Evolutionary conservation across 2,888 invertebrate genomes (phyloP), one percentile per base, ranked within the genome.

Genomic region (Petrolisthes manimaculis): DNA sequence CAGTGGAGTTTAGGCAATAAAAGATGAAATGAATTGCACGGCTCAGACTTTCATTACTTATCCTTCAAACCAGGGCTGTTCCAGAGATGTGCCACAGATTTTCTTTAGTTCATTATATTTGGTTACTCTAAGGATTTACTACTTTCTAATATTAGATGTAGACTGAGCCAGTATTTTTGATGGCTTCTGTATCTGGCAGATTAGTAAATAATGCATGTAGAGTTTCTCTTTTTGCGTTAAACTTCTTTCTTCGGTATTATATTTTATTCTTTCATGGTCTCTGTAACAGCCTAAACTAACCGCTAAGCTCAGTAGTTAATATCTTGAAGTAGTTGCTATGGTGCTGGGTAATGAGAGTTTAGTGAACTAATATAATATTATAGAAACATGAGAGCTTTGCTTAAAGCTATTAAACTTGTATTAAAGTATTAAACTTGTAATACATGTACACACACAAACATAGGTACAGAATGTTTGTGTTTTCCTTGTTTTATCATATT

Each of bases 231-330:
- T 74, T 84, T 83, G 37, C 21, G 56, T 84, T 77, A 37, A 21
- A 53, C 77, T 51, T 83, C 37, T 56, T 24, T 87, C n/a, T 78
- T 79, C 71, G n/a, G 24, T 74, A 54, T 69, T 21, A 24, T 80
- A 74, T 86, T 54, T 67, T 55, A 56, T 71, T 71, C 75, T 80
- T 88, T 74, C 74, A 83, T 82, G 74, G 87, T 88, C 87, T 88
- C 87, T 88, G 87, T 88, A 88, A 88, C 87, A 88, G 87, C 87
- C 87, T 88, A 83, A 88, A 88, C 83, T 88, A 88, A 88, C 87
- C 54, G 4, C 54, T 80, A 79, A 84, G 79, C 79, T 54, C 9
- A 69, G 9, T 67, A 56, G 21, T 14, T 4, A 24, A 61, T 21
- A 75, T 37, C 53, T 24, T 24, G 24, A 37, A 37, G 37, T 37